phyloP scores from a whole-genome alignment of 2,113 vertebrate genomes.

The Apteryx mantelli region DNA sequence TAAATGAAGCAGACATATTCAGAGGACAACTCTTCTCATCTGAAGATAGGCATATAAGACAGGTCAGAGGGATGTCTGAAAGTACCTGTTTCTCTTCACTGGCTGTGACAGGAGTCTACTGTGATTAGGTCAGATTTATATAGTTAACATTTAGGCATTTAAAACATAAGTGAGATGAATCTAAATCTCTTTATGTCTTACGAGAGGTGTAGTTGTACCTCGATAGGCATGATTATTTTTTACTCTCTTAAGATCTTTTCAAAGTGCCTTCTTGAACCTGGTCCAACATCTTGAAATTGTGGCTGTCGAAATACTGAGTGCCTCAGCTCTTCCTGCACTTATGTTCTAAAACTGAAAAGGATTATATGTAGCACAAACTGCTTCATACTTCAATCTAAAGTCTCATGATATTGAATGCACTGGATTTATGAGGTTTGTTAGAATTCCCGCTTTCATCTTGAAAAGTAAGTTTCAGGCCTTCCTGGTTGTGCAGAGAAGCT shows the following conservation, averaged over 20 bases:
- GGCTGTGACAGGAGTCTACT: background rate
- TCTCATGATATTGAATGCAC: background rate
- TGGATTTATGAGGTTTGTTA: background rate
- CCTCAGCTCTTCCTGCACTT: background rate
- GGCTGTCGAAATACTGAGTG: background rate
- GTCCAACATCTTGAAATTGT: background rate
- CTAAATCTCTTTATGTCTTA: background rate
- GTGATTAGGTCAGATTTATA: background rate
- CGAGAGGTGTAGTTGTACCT: background rate
- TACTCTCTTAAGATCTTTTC: background rate
- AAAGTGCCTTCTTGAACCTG: background rate
- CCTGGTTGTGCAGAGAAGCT: background rate
- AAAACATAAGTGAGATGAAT: background rate
- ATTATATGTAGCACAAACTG: background rate
- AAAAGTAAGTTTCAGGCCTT: background rate
- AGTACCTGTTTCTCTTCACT: background rate
- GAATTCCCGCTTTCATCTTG: background rate
- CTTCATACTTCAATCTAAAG: background rate
- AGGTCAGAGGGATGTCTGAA: background rate
- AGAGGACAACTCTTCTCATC: background rate
- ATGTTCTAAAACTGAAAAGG: background rate
- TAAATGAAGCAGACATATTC: background rate
- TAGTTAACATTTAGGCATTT: background rate
- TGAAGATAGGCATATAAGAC: background rate
- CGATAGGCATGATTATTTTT: background rate